Evolutionary conservation across 2,113 vertebrate species (phyloP).

Genomic region (Pao palembangensis): DNA sequence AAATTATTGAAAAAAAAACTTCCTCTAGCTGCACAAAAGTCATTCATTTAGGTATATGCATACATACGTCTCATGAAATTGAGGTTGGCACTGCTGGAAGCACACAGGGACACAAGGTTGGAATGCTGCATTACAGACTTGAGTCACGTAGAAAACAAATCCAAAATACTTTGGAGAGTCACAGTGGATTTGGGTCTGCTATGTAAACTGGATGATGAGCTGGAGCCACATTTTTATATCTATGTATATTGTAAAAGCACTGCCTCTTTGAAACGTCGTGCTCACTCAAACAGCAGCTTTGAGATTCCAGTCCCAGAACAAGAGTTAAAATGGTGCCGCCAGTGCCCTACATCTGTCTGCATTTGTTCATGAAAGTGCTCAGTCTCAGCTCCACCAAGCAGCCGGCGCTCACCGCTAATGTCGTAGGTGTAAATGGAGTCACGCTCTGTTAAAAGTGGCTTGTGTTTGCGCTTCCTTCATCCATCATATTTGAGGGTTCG

Average conservation of each 20-base stretch:
- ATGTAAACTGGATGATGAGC: too few relatives aligned
- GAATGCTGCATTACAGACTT: too few relatives aligned
- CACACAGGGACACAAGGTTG: too few relatives aligned
- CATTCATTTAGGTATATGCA: too few relatives aligned
- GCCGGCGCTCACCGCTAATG: constrained; percentile 30
- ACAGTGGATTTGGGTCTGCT: too few relatives aligned
- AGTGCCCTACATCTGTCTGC: constrained; percentile 46
- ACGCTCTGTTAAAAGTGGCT: constrained; percentile 56
- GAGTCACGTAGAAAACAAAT: too few relatives aligned
- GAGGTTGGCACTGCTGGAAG: too few relatives aligned
- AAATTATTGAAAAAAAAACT: too few relatives aligned
- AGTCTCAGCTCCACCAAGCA: constrained; percentile 26
- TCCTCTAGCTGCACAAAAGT: too few relatives aligned
- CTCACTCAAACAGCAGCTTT: neutral
- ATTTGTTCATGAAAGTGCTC: constrained; percentile 32
- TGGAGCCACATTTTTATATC: neutral
- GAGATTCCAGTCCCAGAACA: constrained; percentile 3
- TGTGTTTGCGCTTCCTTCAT: constrained; percentile 50
- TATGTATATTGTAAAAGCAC: neutral
- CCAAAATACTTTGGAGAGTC: too few relatives aligned
- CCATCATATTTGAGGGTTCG: constrained; percentile 57
- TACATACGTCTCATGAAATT: too few relatives aligned
- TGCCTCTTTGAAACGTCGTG: neutral
- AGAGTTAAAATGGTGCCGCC: constrained; percentile 19
- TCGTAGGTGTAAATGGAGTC: constrained; percentile 67